Evolutionary conservation across 2,888 invertebrate genomes (phyloP).

Genomic region (Eupithecia pulchellata): DNA sequence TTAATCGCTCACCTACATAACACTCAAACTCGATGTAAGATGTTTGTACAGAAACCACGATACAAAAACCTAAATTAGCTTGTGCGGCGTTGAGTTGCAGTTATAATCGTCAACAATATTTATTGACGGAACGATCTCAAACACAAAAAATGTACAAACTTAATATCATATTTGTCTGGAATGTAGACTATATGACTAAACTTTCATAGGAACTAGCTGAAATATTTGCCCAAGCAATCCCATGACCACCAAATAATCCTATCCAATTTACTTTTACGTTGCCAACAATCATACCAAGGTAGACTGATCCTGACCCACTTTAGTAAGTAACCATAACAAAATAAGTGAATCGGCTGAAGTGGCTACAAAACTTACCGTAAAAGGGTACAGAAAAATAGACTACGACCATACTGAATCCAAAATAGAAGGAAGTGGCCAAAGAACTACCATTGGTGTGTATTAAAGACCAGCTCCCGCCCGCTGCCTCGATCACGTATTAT

Average conservation of each 20-base stretch:
- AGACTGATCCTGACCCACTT: slow-evolving; percentile 33
- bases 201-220: not conserved
- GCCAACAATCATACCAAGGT: slow-evolving; percentile 32
- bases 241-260: slow-evolving; percentile 6
- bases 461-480: not conserved
- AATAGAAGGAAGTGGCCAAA: not conserved
- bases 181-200: not conserved
- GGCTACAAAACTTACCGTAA: slow-evolving; percentile 34
- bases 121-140: too few relatives aligned
- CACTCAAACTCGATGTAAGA: too few relatives aligned
- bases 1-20: not conserved
- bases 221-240: not conserved
- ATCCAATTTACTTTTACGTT: slow-evolving; percentile 30
- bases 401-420: not conserved
- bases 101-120: too few relatives aligned
- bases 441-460: not conserved
- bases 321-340: slow-evolving; percentile 37
- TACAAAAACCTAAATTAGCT: too few relatives aligned
- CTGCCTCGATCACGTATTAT: not conserved
- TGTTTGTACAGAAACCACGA: too few relatives aligned
- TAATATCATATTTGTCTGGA: too few relatives aligned
- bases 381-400: slow-evolving; percentile 8
- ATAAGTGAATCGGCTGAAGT: slow-evolving; percentile 35
- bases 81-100: too few relatives aligned
- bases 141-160: too few relatives aligned